Base-by-base conservation (phyloP, 2,113 vertebrate genomes). In the Chunga burmeisteri region DNA sequence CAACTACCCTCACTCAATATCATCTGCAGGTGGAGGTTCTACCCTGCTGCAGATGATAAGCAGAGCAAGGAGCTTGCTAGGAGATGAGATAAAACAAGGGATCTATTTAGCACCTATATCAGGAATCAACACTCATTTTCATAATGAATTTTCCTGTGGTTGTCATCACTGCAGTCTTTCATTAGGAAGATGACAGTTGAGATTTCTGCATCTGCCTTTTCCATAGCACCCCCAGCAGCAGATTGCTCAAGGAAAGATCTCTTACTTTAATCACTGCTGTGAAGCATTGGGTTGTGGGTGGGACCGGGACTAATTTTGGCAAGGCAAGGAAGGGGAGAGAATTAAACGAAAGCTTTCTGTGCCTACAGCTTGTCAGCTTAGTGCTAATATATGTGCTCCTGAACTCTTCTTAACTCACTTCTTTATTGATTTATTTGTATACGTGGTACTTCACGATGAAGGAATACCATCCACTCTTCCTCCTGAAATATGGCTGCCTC, bases 41-140 rank as follows among this genome's bases (percentile, higher is more conserved):
- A n/a, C 26, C 19, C 25, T 89, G 34, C 22, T 75, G 62, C 32
- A 85, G 44, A 40, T 2, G 29, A 34, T 58, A 9, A 62, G 40
- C 32, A 71, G 52, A 89, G 25, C 78, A 58, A 68, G 16, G 19
- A 75, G 10, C 15, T 95, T 58, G 20, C n/a, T 77, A 79, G 46
- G 49, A 86, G 68, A 50, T 67, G 68, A 90, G 44, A 34, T 27
- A 72, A 81, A 92, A 30, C 13, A 71, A 78, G 20, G 16, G 25
- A 84, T 44, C 44, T 84, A 13, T 86, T 97, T 87, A 87, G 26
- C 49, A 75, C 30, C 26, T 7, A 0, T 75, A 68, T 80, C 40
- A 89, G 53, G 86, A 93, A 85, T 63, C 62, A 93, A 36, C 21
- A 13, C 36, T 82, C n/a, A 85, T 85, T 94, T 95, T 84, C 86